phyloP scores from a whole-genome alignment of 1,140 invertebrate species.

The Drosophila ficusphila region DNA sequence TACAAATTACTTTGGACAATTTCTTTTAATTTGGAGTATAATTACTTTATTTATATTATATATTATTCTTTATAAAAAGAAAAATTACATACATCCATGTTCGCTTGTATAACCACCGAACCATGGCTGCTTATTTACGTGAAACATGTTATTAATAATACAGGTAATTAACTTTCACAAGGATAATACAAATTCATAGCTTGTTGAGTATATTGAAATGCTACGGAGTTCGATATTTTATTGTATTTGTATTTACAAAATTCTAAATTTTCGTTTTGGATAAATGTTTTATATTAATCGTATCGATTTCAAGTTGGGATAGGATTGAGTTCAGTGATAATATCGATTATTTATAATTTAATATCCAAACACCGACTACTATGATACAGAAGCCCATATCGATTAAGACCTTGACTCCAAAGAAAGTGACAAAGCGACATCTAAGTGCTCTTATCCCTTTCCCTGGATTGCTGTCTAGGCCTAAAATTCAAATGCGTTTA shows the following conservation, averaged over 20 bases:
- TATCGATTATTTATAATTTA: slow-evolving; percentile 45
- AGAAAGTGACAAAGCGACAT: background rate
- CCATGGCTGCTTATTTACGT: slow-evolving; percentile 7
- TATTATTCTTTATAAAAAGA: slow-evolving; percentile 32
- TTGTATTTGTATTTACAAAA: slow-evolving; percentile 39
- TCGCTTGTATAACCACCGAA: slow-evolving; percentile 3
- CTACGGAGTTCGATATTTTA: slow-evolving; percentile 23
- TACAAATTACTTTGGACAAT: slow-evolving; percentile 10
- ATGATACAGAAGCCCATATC: slow-evolving; percentile 32
- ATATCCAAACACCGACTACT: slow-evolving; percentile 48
- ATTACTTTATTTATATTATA: slow-evolving; percentile 41
- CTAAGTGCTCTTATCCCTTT: background rate
- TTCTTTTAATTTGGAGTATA: slow-evolving; percentile 30
- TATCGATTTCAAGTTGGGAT: slow-evolving; percentile 36
- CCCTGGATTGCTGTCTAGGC: slow-evolving; percentile 7
- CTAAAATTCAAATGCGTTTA: slow-evolving; percentile 41
- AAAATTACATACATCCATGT: slow-evolving; percentile 25
- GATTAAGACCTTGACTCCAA: slow-evolving; percentile 17
- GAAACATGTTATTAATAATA: slow-evolving; percentile 17
- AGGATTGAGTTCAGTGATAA: slow-evolving; percentile 38
- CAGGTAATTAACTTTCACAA: slow-evolving; percentile 21
- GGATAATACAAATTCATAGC: slow-evolving; percentile 43
- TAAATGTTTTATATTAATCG: slow-evolving; percentile 33
- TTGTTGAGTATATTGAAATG: slow-evolving; percentile 35
- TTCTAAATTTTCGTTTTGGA: slow-evolving; percentile 30